These are phyloP conservation scores for Anser brachyrhynchus DNA, from an alignment of 2,113 vertebrate genomes.

Conservation along the genomic window DNA sequence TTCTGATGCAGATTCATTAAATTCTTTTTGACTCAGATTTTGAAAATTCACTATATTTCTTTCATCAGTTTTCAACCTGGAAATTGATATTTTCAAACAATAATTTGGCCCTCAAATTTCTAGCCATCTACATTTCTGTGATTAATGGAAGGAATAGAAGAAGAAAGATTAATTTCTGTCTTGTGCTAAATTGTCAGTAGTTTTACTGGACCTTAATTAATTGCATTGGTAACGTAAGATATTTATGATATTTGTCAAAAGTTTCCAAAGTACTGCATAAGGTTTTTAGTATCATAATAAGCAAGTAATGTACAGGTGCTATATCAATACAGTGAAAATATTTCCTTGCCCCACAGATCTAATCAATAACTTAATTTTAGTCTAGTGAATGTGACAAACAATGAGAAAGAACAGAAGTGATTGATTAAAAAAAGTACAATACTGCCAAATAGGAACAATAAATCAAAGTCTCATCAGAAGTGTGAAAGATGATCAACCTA, in stretches of 20 bases:
- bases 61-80: neutral
- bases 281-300: neutral
- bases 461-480: neutral
- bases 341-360: neutral
- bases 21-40: neutral
- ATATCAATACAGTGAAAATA: neutral
- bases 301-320: neutral
- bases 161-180: neutral
- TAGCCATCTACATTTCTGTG: neutral
- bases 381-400: neutral
- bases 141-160: neutral
- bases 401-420: neutral
- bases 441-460: neutral
- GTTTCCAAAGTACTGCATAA: neutral
- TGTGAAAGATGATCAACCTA: neutral
- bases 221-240: neutral
- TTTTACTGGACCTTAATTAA: neutral
- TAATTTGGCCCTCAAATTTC: neutral
- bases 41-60: neutral
- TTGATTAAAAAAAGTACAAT: neutral
- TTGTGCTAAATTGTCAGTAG: neutral
- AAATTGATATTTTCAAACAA: neutral
- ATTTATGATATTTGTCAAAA: neutral
- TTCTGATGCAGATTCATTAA: neutral
- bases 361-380: neutral